Evolutionary conservation across 2,888 invertebrate species (phyloP), one percentile per base, ranked within the genome.

Genomic region (Neoaliturus tenellus): DNA sequence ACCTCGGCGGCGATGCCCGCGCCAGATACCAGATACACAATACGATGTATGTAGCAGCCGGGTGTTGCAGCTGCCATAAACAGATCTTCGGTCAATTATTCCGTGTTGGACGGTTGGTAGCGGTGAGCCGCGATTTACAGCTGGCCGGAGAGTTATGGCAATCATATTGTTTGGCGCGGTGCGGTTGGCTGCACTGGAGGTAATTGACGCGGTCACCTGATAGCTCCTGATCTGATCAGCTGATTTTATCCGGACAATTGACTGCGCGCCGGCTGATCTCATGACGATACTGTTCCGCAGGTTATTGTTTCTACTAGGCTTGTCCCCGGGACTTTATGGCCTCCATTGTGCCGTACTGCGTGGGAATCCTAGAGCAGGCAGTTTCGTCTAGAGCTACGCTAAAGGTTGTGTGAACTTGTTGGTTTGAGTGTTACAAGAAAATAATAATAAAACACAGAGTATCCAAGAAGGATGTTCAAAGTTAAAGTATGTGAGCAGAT

Each of bases 191-290:
- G 20, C 35, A 23, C 71, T 39, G 48, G 25, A 48, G 39, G 75
- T 75, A 75, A 75, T 75, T 75, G 75, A 75, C 75, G 48, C 62
- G 69, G 75, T 48, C 75, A 71, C 48, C 69, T 39, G 69, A 69
- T 69, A 39, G 28, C 39, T 39, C 48, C 44, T 44, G 75, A 75
- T 75, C 75, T 44, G 75, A 75, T 75, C 75, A 75, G 71, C 75
- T 44, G 75, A 75, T 75, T 35, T 75, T 75, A 75, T 75, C 75
- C 75, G 44, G 75, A 75, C 75, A 75, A 75, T 75, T 75, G 39
- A 75, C 75, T 41, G 75, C 75, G 75, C 75, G 3, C 48, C 28
- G 75, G 71, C 71, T 41, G 71, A 75, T 75, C 75, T 35, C 71
- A 6, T 69, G 75, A 75, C 48, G 75, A 75, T 75, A 75, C 75